Percentiles rank a stretch among this genome's conserved stretches.
Conservation (phyloP, 2,797 vertebrate genomes). For the Saxicola maurus region DNA sequence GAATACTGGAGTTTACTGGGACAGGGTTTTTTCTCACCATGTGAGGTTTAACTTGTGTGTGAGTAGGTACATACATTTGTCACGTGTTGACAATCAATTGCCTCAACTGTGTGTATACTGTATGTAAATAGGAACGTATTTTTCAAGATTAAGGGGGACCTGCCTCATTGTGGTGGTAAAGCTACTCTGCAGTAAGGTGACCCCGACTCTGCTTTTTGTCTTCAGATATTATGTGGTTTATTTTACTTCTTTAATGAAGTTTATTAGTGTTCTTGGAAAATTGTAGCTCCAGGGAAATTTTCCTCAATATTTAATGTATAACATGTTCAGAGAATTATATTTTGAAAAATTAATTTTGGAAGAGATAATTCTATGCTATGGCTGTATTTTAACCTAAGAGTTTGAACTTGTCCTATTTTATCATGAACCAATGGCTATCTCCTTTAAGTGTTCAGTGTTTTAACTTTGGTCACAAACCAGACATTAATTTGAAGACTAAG, state of each 20-base stretch:
- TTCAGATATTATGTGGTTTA: conserved; percentile 41
- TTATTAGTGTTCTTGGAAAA: conserved; percentile 49
- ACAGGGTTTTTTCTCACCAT: conserved; percentile 54
- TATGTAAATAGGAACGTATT: conserved; percentile 64
- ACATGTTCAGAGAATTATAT: conserved; percentile 52
- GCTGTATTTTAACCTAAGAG: conserved; percentile 44
- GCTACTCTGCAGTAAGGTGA: conserved; percentile 23
- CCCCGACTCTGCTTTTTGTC: conserved; percentile 35
- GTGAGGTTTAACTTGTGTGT: conserved; percentile 61
- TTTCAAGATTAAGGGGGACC: conserved; percentile 47
- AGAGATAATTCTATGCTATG: conserved; percentile 42
- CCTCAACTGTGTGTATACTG: conserved; percentile 59
- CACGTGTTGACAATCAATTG: conserved; percentile 65
- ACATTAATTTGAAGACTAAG: neutral
- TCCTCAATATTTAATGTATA: conserved; percentile 45
- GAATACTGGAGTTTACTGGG: conserved; percentile 63
- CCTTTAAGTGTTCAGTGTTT: conserved; percentile 9
- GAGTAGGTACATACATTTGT: conserved; percentile 60
- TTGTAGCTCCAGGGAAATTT: conserved; percentile 40
- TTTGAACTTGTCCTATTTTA: conserved; percentile 42
- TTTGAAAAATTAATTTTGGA: conserved; percentile 50
- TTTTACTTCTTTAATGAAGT: conserved; percentile 31
- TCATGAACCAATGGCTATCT: neutral
- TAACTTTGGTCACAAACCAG: neutral
- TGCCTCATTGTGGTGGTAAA: conserved; percentile 54